Percentiles rank a stretch among this genome's conserved stretches.
Evolutionary conservation across 1,140 invertebrate genomes (phyloP).

Genomic region (Pristionchus pacificus): DNA sequence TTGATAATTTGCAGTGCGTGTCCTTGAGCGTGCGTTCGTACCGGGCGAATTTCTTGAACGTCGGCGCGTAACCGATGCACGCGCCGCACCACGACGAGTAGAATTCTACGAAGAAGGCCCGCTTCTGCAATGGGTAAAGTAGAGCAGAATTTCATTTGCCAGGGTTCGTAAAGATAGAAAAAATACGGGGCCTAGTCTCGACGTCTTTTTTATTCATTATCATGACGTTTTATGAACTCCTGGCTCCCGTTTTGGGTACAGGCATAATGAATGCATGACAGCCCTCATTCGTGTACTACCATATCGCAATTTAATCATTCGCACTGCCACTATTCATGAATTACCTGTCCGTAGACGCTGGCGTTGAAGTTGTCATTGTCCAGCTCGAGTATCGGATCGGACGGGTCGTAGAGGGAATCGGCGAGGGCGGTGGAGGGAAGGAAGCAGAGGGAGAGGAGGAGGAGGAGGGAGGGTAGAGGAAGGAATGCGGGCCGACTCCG

Average conservation of each 20-base stretch:
- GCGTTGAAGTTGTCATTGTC: slow-evolving; percentile 32
- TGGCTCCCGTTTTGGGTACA: not conserved
- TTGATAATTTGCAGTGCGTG: too few relatives aligned
- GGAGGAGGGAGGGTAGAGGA: not conserved
- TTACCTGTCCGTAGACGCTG: slow-evolving; percentile 23
- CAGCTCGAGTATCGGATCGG: slow-evolving; percentile 34
- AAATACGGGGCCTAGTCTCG: not conserved
- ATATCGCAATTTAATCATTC: too few relatives aligned
- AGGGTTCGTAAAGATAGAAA: not conserved
- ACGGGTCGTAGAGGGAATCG: slow-evolving; percentile 35
- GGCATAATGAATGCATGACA: too few relatives aligned
- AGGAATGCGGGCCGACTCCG: too few relatives aligned
- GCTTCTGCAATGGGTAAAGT: slow-evolving; percentile 38
- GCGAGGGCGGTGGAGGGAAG: not conserved
- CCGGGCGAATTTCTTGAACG: slow-evolving; percentile 38
- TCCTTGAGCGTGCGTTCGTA: too few relatives aligned
- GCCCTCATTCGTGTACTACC: too few relatives aligned
- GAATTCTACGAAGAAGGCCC: slow-evolving; percentile 38
- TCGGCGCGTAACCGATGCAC: slow-evolving; percentile 38
- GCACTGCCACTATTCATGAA: slow-evolving; percentile 17
- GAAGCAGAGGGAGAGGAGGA: not conserved
- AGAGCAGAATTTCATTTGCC: not conserved
- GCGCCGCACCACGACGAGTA: slow-evolving; percentile 41
- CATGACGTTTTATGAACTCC: not conserved
- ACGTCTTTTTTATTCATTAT: not conserved